These are phyloP conservation scores for Xenopus laevis DNA, from an alignment of 2,113 vertebrate genomes.

Conservation along the genomic window DNA sequence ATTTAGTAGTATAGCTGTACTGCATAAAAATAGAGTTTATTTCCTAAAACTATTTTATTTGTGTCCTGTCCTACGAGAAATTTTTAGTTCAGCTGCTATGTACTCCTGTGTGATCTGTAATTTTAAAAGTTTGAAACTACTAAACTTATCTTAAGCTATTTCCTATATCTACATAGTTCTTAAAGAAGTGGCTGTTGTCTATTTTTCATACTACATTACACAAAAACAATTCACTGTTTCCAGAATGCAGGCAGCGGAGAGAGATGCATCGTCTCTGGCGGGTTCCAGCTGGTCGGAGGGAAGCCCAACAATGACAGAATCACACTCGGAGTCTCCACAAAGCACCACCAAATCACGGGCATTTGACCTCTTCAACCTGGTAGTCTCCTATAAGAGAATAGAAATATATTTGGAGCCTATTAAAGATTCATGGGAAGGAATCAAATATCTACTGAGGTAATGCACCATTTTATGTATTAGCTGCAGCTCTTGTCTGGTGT, in stretches of 20 bases:
- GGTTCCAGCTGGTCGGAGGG: slow-evolving; percentile 44
- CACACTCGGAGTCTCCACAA: slow-evolving; percentile 44
- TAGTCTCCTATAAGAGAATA: slow-evolving; percentile 85
- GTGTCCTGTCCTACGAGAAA: no score
- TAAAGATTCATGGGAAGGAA: slow-evolving; percentile 72
- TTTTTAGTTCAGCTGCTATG: no score
- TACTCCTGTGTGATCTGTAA: no score
- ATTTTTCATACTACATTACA: no score
- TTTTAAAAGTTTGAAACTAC: no score
- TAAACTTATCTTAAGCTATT: no score
- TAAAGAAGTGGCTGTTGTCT: no score
- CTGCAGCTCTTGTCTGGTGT: no score
- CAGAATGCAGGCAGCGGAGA: slow-evolving; percentile 61
- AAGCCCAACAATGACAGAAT: slow-evolving; percentile 43
- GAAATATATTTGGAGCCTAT: slow-evolving; percentile 84
- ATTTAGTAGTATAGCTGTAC: no score
- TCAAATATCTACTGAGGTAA: slow-evolving; percentile 80
- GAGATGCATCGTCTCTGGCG: slow-evolving; percentile 51
- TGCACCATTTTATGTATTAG: background rate
- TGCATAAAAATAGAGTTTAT: no score
- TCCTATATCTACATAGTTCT: no score
- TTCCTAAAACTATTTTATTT: no score
- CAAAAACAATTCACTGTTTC: background rate
- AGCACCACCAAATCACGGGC: slow-evolving; percentile 62
- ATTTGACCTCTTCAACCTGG: slow-evolving; percentile 89